A percentile compares a stretch with the other conserved stretches of the same genome.
Evolutionary conservation across 2,797 vertebrate genomes (phyloP).

Genomic region (Enteromius argenteus): DNA sequence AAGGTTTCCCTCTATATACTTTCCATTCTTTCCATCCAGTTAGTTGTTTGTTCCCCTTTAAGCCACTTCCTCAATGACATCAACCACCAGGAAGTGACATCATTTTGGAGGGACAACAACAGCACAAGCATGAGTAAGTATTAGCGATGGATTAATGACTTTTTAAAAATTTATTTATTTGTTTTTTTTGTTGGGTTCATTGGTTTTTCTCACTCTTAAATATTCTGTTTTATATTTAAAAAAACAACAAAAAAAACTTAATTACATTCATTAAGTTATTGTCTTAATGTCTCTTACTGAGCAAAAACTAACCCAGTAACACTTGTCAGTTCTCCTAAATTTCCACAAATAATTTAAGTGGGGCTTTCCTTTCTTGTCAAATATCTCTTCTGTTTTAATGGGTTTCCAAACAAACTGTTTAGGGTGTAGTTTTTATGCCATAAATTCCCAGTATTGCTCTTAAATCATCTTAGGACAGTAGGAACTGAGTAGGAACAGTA

Average conservation of each 20-base stretch:
- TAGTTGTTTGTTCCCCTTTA: not conserved
- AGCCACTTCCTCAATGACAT: not conserved
- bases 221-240: not conserved
- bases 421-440: not conserved
- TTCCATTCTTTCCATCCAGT: not conserved
- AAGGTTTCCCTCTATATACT: not conserved
- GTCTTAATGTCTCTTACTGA: not conserved
- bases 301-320: not conserved
- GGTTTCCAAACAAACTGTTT: not conserved
- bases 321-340: not conserved
- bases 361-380: not conserved
- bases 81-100: not conserved
- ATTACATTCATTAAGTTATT: not conserved
- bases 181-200: not conserved
- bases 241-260: not conserved
- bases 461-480: constrained; percentile 27
- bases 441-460: not conserved
- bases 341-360: not conserved
- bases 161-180: not conserved
- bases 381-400: not conserved
- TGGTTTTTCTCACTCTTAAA: not conserved
- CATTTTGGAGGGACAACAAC: not conserved
- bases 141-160: not conserved
- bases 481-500: constrained; percentile 20
- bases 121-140: not conserved